A percentile compares a stretch with the other conserved stretches of the same genome.
These are phyloP conservation scores for Campoletis raptor DNA, from an alignment of 2,888 invertebrate genomes.

Conservation along the genomic window DNA sequence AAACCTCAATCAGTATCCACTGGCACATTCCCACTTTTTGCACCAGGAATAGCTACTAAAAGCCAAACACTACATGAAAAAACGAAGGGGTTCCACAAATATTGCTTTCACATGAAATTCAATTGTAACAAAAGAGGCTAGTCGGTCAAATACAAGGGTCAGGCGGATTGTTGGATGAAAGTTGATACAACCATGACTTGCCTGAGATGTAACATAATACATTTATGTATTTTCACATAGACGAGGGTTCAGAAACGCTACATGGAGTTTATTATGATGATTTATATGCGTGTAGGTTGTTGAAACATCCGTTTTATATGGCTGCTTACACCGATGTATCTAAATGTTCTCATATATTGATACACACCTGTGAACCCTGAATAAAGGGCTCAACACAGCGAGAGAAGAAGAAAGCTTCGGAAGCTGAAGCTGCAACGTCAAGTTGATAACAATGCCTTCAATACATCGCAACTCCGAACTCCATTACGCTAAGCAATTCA, in stretches of 20 bases:
- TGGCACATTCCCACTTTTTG: constrained; percentile 1
- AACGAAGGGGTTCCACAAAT: constrained; percentile 1
- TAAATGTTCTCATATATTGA: not conserved
- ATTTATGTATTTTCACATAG: constrained; percentile 49
- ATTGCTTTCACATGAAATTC: constrained; percentile 28
- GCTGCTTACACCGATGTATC: no score
- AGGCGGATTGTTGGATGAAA: not conserved
- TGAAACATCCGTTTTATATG: not conserved
- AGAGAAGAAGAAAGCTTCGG: constrained; percentile 31
- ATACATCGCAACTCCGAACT: constrained; percentile 49
- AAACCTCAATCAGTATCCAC: constrained; percentile 1
- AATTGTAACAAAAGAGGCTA: constrained; percentile 6
- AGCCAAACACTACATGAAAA: not conserved
- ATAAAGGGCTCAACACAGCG: constrained; percentile 15
- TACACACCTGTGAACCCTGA: not conserved
- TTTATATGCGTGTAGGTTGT: not conserved
- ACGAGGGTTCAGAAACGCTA: constrained; percentile 3
- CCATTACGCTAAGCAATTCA: constrained; percentile 57
- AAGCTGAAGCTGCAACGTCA: constrained; percentile 55
- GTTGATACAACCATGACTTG: constrained; percentile 36
- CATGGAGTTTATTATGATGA: constrained; percentile 5
- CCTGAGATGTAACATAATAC: constrained; percentile 37
- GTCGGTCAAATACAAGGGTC: constrained; percentile 28
- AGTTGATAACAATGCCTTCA: constrained; percentile 47
- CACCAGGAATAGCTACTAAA: no score